Evolutionary conservation across 1,140 invertebrate genomes (phyloP).

Genomic region (Pararge aegeria): DNA sequence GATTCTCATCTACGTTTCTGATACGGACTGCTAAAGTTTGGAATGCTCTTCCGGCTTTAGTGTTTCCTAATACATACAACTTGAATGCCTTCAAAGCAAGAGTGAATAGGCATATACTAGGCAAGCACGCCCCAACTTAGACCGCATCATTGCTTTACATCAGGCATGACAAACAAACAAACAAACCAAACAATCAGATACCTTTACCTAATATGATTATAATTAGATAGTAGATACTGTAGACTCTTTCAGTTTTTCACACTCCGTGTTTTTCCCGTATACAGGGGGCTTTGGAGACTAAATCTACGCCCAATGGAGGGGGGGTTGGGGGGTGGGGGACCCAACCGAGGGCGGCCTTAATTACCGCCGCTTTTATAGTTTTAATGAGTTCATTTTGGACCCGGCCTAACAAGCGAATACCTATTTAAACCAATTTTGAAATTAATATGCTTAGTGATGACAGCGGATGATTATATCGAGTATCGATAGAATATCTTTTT

Average conservation of each 20-base stretch:
- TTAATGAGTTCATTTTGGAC: conserved; percentile 78
- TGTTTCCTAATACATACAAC: too few relatives aligned
- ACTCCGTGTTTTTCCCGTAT: conserved; percentile 28
- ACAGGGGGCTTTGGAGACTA: conserved; percentile 30
- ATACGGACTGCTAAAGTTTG: too few relatives aligned
- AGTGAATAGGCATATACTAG: too few relatives aligned
- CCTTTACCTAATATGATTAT: too few relatives aligned
- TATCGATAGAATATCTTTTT: neutral
- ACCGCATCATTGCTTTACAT: too few relatives aligned
- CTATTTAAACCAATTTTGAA: conserved; percentile 78
- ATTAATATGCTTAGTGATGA: conserved; percentile 67
- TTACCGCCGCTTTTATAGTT: conserved; percentile 78
- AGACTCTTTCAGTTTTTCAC: conserved; percentile 25
- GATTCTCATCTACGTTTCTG: too few relatives aligned
- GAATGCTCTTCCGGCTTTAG: too few relatives aligned
- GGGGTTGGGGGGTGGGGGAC: conserved; percentile 20
- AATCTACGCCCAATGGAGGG: conserved; percentile 32
- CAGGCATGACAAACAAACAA: too few relatives aligned
- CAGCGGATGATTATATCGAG: neutral
- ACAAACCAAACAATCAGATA: too few relatives aligned
- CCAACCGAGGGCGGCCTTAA: conserved; percentile 61
- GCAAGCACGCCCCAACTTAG: too few relatives aligned
- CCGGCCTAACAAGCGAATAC: conserved; percentile 76
- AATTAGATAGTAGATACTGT: too few relatives aligned
- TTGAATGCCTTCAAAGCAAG: too few relatives aligned